Conservation (phyloP, 2,797 vertebrate species). For the Simalia tracyae region DNA sequence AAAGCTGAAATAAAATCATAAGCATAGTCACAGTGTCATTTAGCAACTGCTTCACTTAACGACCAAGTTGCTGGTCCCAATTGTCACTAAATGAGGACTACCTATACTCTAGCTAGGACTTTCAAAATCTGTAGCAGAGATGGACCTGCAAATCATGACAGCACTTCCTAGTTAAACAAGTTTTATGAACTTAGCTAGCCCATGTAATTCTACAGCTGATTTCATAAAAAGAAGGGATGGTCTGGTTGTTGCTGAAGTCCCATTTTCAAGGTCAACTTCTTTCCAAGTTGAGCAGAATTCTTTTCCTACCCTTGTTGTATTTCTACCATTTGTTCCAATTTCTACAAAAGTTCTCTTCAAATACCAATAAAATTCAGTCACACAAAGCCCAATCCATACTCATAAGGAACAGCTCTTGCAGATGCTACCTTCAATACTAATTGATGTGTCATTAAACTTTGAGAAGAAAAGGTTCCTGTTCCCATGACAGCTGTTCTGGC, state of each 20-base stretch:
- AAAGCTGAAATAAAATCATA: too few relatives aligned
- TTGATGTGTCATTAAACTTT: conserved; percentile 59
- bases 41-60: too few relatives aligned
- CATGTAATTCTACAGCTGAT: too few relatives aligned
- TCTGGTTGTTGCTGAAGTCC: not conserved
- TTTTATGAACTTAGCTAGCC: too few relatives aligned
- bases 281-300: conserved; percentile 2
- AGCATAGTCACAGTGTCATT: too few relatives aligned
- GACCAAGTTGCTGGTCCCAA: too few relatives aligned
- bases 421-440: conserved; percentile 49
- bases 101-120: too few relatives aligned
- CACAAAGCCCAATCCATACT: conserved; percentile 32
- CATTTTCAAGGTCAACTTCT: conserved; percentile 17
- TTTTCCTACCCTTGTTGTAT: not conserved
- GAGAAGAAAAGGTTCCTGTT: conserved; percentile 51
- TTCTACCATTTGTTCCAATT: conserved; percentile 29
- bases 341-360: conserved; percentile 11
- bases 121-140: too few relatives aligned
- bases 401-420: conserved; percentile 19
- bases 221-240: not conserved
- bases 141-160: too few relatives aligned
- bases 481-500: conserved; percentile 60
- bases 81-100: too few relatives aligned
- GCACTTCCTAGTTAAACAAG: too few relatives aligned
- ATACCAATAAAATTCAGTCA: not conserved